Evolutionary conservation across 2,888 invertebrate genomes (phyloP).

Genomic region (Argynnis bischoffii): DNA sequence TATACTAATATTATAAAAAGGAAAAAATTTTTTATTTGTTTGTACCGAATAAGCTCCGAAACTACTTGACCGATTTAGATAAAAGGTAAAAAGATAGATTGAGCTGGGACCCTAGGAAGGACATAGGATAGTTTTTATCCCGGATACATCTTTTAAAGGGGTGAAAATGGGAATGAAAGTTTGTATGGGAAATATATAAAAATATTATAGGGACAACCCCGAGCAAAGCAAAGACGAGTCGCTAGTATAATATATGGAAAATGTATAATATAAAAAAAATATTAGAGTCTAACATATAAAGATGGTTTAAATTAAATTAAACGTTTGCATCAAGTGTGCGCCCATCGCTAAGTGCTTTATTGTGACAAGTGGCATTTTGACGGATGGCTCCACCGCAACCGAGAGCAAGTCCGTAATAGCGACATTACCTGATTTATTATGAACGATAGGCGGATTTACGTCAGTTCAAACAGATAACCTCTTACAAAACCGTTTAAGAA

Average conservation of each 20-base stretch:
- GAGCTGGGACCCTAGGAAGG: too few relatives aligned
- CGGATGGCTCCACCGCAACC: slow-evolving; percentile 34
- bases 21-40: too few relatives aligned
- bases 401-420: slow-evolving; percentile 29
- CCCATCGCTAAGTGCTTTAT: slow-evolving; percentile 28
- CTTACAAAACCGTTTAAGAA: slow-evolving; percentile 26
- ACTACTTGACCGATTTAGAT: too few relatives aligned
- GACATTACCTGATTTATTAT: slow-evolving; percentile 35
- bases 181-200: too few relatives aligned
- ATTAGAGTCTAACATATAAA: neutral
- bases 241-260: neutral
- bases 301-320: slow-evolving; percentile 1
- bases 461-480: slow-evolving; percentile 31
- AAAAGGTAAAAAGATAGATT: too few relatives aligned
- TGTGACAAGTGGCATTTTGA: slow-evolving; percentile 40
- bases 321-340: slow-evolving; percentile 11
- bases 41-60: too few relatives aligned
- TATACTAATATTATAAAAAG: too few relatives aligned
- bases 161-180: too few relatives aligned
- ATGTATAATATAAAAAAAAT: neutral
- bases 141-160: too few relatives aligned
- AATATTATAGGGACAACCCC: too few relatives aligned
- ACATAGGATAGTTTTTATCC: too few relatives aligned
- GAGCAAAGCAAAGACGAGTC: too few relatives aligned
- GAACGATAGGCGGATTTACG: slow-evolving; percentile 35